Evolutionary conservation across 2,888 invertebrate genomes (phyloP), one percentile per base, ranked within the genome.

Genomic region (Spilarctia lutea): DNA sequence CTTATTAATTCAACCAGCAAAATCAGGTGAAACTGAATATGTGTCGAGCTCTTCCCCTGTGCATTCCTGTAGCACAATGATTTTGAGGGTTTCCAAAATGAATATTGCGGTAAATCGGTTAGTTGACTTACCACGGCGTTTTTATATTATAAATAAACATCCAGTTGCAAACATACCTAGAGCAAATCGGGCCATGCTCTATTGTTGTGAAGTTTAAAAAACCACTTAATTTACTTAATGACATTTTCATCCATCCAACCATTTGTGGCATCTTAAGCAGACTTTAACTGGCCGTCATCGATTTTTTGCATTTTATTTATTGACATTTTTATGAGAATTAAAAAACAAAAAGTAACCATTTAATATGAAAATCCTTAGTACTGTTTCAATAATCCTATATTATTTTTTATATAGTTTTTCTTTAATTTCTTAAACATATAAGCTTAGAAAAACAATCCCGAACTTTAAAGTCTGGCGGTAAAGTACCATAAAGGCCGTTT

Each of bases 1-100:
- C 70, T 83, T 81, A 83, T 77, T 81, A 75, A 80, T 80, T 80
- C 75, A 78, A 24, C 70, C 27, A 74, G 68, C 75, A 74, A 73
- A 71, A 80, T 76, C 66, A 20, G 20, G 20, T 45, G 27, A 71
- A 56, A 69, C 69, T 35, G 35, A 48, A 24, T 48, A 33, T 70
- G 39, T 74, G 73, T 77, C 35, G 42, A 73, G 63, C 39, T 35
- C 65, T 33, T 42, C 66, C 78, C 75, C 52, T 18, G 52, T 67
- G 72, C 56, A 80, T 71, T 77, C 70, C 66, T 66, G 68, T 75
- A 27, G 39, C 13, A 24, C 73, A 73, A 81, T 18, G 63, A 30
- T 63, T 63, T 63, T 39, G 10, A 27, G 72, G 72, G 75, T 75
- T 74, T 74, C 66, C 65, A 30, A 56, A 39, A 67, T 52, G 35